Evolutionary conservation across 2,797 vertebrate genomes (phyloP).

Genomic region (Catostomus latipinnis): DNA sequence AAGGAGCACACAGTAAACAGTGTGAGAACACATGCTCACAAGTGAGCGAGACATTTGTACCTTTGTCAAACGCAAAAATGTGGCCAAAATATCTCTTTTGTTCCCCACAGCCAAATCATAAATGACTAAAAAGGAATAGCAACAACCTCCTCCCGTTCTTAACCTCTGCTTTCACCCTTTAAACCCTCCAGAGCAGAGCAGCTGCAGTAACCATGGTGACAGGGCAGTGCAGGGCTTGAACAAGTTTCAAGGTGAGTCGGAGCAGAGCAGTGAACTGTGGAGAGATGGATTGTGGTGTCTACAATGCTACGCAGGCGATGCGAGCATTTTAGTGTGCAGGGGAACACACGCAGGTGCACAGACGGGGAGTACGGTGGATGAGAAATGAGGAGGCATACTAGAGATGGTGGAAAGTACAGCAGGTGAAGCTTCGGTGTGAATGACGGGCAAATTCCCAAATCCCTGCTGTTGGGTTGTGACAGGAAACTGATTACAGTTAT

Average conservation of each 20-base stretch:
- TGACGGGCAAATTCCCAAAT: conserved; percentile 8
- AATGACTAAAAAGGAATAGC: conserved; percentile 7
- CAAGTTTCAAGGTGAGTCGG: conserved; percentile 47
- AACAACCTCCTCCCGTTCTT: neutral
- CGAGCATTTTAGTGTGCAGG: neutral
- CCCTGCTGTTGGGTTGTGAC: conserved; percentile 28
- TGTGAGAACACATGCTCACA: no score
- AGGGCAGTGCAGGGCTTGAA: conserved; percentile 17
- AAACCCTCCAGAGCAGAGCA: neutral
- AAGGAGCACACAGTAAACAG: no score
- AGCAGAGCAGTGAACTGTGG: conserved; percentile 20
- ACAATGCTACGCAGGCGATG: neutral
- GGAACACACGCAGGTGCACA: conserved; percentile 33
- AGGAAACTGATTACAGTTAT: conserved; percentile 27
- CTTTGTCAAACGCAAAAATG: no score
- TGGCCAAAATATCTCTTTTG: neutral
- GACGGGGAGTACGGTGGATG: neutral
- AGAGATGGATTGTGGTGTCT: conserved; percentile 25
- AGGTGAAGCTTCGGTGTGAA: neutral
- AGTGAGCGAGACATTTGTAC: no score
- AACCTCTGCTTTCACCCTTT: conserved; percentile 6
- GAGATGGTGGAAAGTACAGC: neutral
- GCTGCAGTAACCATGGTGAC: conserved; percentile 44
- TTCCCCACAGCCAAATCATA: conserved; percentile 10
- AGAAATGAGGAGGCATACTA: neutral